A percentile compares a stretch with the other conserved stretches of the same genome.
Conservation (phyloP, 2,797 vertebrate species). For the Chanos chanos region DNA sequence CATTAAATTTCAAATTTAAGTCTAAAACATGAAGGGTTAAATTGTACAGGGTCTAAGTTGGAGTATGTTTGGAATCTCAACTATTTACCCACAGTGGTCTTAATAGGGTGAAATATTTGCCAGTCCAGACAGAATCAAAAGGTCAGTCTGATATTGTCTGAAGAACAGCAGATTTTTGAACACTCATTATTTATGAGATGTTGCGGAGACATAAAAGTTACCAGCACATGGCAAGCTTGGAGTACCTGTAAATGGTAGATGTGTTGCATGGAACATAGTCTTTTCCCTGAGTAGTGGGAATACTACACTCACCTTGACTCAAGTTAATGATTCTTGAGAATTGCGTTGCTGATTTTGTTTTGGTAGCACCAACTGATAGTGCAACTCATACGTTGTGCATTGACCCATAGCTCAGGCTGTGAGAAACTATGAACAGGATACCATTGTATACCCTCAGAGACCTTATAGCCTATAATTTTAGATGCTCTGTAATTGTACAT, state of each 20-base stretch:
- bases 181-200: no score
- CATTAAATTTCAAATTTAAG: no score
- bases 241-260: background rate
- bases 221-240: background rate
- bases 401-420: no score
- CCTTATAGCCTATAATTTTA: no score
- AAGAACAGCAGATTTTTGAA: no score
- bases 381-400: no score
- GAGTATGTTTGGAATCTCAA: constrained; percentile 48
- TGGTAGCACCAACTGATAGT: no score
- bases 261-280: background rate
- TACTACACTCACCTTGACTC: constrained; percentile 31
- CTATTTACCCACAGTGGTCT: constrained; percentile 34
- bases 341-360: background rate
- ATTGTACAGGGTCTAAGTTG: constrained; percentile 32
- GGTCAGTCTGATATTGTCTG: constrained; percentile 27
- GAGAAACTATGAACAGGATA: no score
- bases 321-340: constrained; percentile 19
- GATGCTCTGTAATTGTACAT: no score
- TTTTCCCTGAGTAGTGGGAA: background rate
- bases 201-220: no score
- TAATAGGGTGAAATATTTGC: background rate
- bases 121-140: constrained; percentile 16
- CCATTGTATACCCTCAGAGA: no score
- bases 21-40: no score